Conservation (phyloP, 2,888 invertebrate species). For the Sminthurinus aureus region DNA sequence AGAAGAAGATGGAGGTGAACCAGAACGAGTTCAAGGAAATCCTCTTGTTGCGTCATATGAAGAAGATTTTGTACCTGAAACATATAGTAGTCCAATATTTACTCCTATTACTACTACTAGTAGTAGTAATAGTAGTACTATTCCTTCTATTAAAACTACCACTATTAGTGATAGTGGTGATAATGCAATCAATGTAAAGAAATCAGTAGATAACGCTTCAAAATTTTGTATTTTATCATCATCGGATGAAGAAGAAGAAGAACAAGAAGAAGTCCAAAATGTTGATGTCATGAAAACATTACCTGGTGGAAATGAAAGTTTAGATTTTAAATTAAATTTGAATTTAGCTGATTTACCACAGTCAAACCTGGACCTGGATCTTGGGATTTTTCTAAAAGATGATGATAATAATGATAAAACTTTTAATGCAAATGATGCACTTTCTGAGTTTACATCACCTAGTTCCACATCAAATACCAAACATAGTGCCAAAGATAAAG, state of each 20-base stretch:
- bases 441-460: constrained; percentile 9
- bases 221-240: constrained; percentile 46
- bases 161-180: not conserved
- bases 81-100: constrained; percentile 60
- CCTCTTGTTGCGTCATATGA: constrained; percentile 83
- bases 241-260: constrained; percentile 38
- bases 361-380: constrained; percentile 33
- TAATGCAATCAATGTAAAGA: constrained; percentile 5
- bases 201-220: constrained; percentile 8
- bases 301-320: not conserved
- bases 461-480: constrained; percentile 42
- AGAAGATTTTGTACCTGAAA: constrained; percentile 81
- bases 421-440: constrained; percentile 14
- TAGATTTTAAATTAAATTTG: constrained; percentile 7
- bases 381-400: constrained; percentile 32
- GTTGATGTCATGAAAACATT: too few relatives aligned
- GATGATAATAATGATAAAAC: not conserved
- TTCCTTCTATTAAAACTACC: not conserved
- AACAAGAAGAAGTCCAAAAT: constrained; percentile 7
- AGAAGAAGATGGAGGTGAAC: constrained; percentile 68
- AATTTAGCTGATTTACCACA: not conserved
- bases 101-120: not conserved
- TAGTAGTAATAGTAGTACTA: constrained; percentile 20
- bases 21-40: constrained; percentile 66
- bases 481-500: constrained; percentile 57